Base-by-base conservation (phyloP, 2,888 invertebrate species). In the Campoplex capitator region DNA sequence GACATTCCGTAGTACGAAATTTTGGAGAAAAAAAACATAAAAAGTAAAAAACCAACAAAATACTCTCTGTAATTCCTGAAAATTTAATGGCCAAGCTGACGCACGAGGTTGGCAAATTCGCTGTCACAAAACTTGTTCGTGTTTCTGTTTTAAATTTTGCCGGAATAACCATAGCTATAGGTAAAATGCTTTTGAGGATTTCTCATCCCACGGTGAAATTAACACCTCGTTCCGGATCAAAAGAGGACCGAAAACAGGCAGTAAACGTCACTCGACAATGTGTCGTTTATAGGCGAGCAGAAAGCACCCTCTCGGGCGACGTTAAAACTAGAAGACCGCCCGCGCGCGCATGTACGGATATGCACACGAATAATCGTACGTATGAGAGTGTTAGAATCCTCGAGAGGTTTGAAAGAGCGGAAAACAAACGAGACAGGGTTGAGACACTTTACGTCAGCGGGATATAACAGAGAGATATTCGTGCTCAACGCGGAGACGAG, bases 161-260 rank as follows among this genome's bases (percentile, higher is more conserved):
- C 1, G 32, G 28, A 62, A 62, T 62, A 23, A 23, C 23, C 23
- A 32, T 9, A 62, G 7, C 62, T 16, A 62, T 32, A 32, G 32
- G 16, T 11, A 58, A 58, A 23, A 58, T 38, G 71, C 79, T 83
- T 85, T 85, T 45, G 23, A 62, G 48, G 3, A 11, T 65, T 58
- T 35, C 83, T 58, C 74, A 16, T 58, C 56, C 58, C 83, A 70
- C 86, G 80, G 65, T 83, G 88, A 89, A 89, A 91, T 92, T 92
- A 92, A 91, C 92, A 91, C 91, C 92, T 92, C 91, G 91, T 92
- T 91, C 83, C 85, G 87, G 86, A 87, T 87, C 89, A 89, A 90
- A 90, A 90, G 88, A 90, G 86, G 88, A 90, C 88, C 88, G 78
- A 89, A 90, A 91, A 91, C 92, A 89, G 90, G 90, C 89, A 90